Evolutionary conservation across 2,113 vertebrate genomes (phyloP), one percentile per base, ranked within the genome.

Genomic region (Varanus komodoensis): DNA sequence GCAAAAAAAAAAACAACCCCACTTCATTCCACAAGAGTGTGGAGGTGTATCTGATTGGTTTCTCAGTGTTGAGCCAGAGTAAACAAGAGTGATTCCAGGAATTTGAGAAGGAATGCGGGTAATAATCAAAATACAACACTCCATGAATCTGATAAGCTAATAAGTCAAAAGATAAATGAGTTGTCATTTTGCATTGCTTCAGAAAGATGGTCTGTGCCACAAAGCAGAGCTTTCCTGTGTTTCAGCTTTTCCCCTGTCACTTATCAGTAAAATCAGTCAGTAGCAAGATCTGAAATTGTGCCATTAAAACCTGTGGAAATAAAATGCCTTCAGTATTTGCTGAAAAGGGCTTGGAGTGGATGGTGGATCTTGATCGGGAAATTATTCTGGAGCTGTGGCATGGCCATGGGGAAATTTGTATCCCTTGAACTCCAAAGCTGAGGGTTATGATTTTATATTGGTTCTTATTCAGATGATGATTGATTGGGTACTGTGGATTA

Each of bases 91-190:
- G 90, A 74, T n/a, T 77, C 80, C 34, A 91, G 80, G 11, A 61
- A 11, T 79, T 79, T 6, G 32, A 50, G 78, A 91, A 89, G 79
- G 11, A 15, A 38, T 81, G 84, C 87, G 32, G 84, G 61, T 38
- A 87, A 52, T 82, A 87, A 73, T 34, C 34, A 77, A 91, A 92
- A 83, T 48, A 71, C 3, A 88, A 8, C 17, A 0, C 85, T 92
- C 89, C 0, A 0, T 85, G 73, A 87, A 84, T 54, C 67, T 84
- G 87, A 91, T 57, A 38, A 50, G 44, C 64, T 87, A 68, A 1
- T 0, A 0, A 0, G 0, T 52, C 38, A 87, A 38, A 52, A 67
- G 57, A 82, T 5, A 87, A 23, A 34, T 71, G 44, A 77, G 29
- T 2, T 84, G 61, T 14, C 19, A 75, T 48, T 74, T 52, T 23